A percentile compares a stretch with the other conserved stretches of the same genome.
Conservation (phyloP, 2,888 invertebrate genomes). For the Pristionchus arcanus region DNA sequence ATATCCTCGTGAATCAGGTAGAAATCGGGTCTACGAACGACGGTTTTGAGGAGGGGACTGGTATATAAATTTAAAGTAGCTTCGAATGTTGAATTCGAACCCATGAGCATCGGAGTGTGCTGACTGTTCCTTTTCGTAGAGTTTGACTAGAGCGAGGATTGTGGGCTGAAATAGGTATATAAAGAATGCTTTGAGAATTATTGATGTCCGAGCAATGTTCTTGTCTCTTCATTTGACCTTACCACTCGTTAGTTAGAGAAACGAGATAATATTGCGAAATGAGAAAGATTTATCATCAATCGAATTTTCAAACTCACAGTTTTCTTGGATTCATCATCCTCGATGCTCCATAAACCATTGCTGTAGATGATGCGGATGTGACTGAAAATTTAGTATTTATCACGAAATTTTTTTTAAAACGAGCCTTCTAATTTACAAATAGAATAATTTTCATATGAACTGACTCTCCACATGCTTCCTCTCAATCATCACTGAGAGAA, state of each 20-base stretch:
- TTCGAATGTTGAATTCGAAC: not conserved
- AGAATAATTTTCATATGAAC: not conserved
- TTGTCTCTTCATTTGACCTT: too few species aligned
- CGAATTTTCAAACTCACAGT: not conserved
- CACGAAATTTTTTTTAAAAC: too few species aligned
- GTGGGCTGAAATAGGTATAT: not conserved
- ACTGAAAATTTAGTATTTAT: not conserved
- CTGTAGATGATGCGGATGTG: constrained; percentile 9
- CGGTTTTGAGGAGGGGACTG: constrained; percentile 4
- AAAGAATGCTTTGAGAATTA: too few species aligned
- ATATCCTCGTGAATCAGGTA: constrained; percentile 41
- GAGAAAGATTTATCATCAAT: not conserved
- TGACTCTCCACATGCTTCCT: not conserved
- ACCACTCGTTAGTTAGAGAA: too few species aligned
- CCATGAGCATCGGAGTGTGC: not conserved
- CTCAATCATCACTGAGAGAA: constrained; percentile 3
- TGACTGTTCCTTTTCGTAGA: not conserved
- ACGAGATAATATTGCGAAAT: too few species aligned
- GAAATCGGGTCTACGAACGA: not conserved
- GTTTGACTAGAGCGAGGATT: constrained; percentile 13
- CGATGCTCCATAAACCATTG: not conserved
- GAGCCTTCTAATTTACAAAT: too few species aligned
- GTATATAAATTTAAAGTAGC: not conserved
- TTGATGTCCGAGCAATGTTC: too few species aligned
- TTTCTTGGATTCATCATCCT: constrained; percentile 6